These are phyloP conservation scores for Pterocles gutturalis DNA, from an alignment of 2,113 vertebrate genomes.

Conservation along the genomic window DNA sequence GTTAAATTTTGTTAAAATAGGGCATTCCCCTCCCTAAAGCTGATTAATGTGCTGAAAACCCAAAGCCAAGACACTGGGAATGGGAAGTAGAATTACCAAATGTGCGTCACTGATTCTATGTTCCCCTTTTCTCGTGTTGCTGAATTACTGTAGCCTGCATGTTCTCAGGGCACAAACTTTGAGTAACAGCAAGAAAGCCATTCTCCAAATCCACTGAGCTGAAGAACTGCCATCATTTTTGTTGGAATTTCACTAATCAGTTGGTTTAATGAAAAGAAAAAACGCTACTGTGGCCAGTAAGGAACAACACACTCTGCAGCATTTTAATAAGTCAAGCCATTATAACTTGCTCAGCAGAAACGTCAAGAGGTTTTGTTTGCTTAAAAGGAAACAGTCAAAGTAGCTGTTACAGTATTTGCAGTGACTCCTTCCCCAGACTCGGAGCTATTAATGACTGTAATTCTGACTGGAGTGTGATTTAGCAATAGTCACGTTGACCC, in stretches of 20 bases:
- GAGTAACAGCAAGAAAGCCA: constrained; percentile 16
- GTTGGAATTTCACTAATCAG: constrained; percentile 49
- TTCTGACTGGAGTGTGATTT: constrained; percentile 65
- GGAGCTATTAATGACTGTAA: constrained; percentile 58
- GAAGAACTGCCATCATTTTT: constrained; percentile 25
- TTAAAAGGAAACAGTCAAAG: constrained; percentile 62
- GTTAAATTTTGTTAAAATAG: constrained; percentile 14
- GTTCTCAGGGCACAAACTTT: constrained; percentile 13
- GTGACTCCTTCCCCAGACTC: constrained; percentile 67
- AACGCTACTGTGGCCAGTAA: not conserved
- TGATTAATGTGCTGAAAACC: constrained; percentile 29
- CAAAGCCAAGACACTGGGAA: constrained; percentile 20
- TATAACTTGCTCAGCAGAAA: constrained; percentile 50
- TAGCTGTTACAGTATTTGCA: constrained; percentile 62
- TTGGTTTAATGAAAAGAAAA: not conserved
- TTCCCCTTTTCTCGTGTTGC: constrained; percentile 56
- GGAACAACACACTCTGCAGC: not conserved
- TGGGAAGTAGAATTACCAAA: constrained; percentile 46
- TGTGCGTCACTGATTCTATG: constrained; percentile 10
- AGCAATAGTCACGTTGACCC: constrained; percentile 70
- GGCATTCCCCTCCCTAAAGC: constrained; percentile 14
- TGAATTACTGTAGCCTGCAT: constrained; percentile 43
- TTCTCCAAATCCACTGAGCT: constrained; percentile 36
- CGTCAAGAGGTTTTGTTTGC: constrained; percentile 50
- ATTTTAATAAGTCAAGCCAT: constrained; percentile 51